Percentiles rank a stretch among this genome's conserved stretches.
phyloP scores from a whole-genome alignment of 2,113 vertebrate species.

The Heterochromis multidens region DNA sequence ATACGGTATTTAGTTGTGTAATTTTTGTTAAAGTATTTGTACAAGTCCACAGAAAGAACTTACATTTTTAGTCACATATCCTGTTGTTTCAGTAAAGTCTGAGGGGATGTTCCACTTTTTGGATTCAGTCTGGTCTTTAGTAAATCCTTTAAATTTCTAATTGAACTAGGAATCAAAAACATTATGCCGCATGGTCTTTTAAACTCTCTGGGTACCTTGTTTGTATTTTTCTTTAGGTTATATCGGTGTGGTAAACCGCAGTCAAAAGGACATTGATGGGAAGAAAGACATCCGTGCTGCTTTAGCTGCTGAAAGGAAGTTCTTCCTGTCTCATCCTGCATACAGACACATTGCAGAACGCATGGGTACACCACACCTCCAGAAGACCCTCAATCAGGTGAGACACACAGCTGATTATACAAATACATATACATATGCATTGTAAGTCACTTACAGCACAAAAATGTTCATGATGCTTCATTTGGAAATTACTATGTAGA shows the following conservation, averaged over 20 bases:
- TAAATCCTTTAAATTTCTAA: background rate
- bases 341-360: slow-evolving; percentile 95
- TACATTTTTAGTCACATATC: background rate
- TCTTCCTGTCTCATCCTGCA: slow-evolving; percentile 92
- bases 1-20: background rate
- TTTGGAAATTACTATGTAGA: background rate
- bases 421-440: background rate
- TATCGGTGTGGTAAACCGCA: slow-evolving; percentile 94
- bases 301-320: slow-evolving; percentile 91
- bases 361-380: slow-evolving; percentile 93
- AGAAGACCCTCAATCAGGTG: slow-evolving; percentile 93
- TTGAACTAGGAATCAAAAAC: background rate
- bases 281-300: slow-evolving; percentile 90
- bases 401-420: background rate
- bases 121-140: background rate
- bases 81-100: background rate
- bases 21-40: background rate
- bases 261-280: slow-evolving; percentile 97
- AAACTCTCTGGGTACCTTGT: background rate
- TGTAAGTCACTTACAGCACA: background rate
- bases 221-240: slow-evolving; percentile 77
- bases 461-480: background rate
- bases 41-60: accelerated
- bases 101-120: background rate
- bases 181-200: accelerated